These are phyloP conservation scores for Odontamblyopus lacepedii DNA, from an alignment of 2,797 vertebrate genomes.

Conservation along the genomic window DNA sequence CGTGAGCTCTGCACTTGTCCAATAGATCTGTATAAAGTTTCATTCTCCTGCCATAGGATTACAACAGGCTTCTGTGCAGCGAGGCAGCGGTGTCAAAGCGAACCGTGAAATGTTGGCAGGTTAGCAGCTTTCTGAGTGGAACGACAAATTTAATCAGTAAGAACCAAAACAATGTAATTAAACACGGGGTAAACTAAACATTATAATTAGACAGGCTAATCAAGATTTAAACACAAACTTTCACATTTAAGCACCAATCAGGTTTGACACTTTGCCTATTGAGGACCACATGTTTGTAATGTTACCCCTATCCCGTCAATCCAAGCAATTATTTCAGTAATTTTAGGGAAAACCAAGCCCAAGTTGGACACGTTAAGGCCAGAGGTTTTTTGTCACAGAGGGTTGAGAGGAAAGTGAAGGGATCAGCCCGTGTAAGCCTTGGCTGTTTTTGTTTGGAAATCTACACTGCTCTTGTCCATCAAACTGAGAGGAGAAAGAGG, in stretches of 20 bases:
- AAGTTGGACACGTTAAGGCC: slow-evolving; percentile 50
- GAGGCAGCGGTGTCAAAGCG: slow-evolving; percentile 40
- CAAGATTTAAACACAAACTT: slow-evolving; percentile 42
- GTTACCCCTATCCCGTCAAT: slow-evolving; percentile 38
- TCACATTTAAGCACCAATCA: slow-evolving; percentile 36
- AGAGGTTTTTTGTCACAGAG: slow-evolving; percentile 43
- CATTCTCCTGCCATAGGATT: slow-evolving; percentile 53
- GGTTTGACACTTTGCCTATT: slow-evolving; percentile 41
- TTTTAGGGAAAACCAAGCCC: slow-evolving; percentile 34
- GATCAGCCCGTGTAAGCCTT: slow-evolving; percentile 60
- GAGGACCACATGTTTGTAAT: slow-evolving; percentile 31
- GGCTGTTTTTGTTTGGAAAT: slow-evolving; percentile 54
- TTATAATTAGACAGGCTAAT: slow-evolving; percentile 42
- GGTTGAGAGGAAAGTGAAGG: slow-evolving; percentile 51
- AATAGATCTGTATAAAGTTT: slow-evolving; percentile 39
- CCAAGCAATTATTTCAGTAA: slow-evolving; percentile 29
- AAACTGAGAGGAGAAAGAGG: slow-evolving; percentile 22
- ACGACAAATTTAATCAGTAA: slow-evolving; percentile 25
- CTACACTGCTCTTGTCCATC: slow-evolving; percentile 51
- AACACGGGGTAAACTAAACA: slow-evolving; percentile 22
- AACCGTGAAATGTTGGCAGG: slow-evolving; percentile 53
- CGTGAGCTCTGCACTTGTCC: slow-evolving; percentile 44
- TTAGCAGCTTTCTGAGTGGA: slow-evolving; percentile 42
- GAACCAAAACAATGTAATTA: slow-evolving; percentile 16
- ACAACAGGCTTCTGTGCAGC: slow-evolving; percentile 29